Conservation (phyloP, 2,797 vertebrate genomes). For the Artibeus jamaicensis region DNA sequence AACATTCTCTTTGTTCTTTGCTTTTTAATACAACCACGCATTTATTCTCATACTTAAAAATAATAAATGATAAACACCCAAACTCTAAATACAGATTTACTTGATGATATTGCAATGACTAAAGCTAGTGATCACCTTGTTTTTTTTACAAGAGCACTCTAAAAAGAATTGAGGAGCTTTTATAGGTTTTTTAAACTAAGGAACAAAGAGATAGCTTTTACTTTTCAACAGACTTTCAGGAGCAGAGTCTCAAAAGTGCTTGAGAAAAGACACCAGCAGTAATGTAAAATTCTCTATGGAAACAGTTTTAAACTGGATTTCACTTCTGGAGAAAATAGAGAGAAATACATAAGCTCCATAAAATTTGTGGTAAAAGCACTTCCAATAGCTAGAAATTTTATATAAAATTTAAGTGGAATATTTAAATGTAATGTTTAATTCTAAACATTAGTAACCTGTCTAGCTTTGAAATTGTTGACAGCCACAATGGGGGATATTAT, state of each 20-base stretch:
- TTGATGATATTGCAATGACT: neutral
- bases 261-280: slow-evolving; percentile 5
- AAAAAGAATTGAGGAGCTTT: neutral
- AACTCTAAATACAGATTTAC: neutral
- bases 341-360: slow-evolving; percentile 6
- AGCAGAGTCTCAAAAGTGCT: neutral
- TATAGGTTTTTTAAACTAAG: slow-evolving; percentile 22
- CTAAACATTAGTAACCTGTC: slow-evolving; percentile 1
- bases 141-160: slow-evolving; percentile 16
- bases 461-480: neutral
- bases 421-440: neutral
- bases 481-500: neutral
- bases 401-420: neutral
- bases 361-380: neutral
- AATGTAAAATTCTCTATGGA: slow-evolving; percentile 11
- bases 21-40: neutral
- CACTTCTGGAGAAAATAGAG: neutral
- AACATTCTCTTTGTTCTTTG: neutral
- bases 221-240: neutral
- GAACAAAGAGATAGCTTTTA: slow-evolving; percentile 36
- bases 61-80: neutral
- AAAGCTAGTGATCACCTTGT: neutral
- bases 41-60: slow-evolving; percentile 11
- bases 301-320: slow-evolving; percentile 34
- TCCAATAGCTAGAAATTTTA: neutral